phyloP scores from a whole-genome alignment of 1,140 invertebrate genomes.

The Scaptomyza hsui region DNA sequence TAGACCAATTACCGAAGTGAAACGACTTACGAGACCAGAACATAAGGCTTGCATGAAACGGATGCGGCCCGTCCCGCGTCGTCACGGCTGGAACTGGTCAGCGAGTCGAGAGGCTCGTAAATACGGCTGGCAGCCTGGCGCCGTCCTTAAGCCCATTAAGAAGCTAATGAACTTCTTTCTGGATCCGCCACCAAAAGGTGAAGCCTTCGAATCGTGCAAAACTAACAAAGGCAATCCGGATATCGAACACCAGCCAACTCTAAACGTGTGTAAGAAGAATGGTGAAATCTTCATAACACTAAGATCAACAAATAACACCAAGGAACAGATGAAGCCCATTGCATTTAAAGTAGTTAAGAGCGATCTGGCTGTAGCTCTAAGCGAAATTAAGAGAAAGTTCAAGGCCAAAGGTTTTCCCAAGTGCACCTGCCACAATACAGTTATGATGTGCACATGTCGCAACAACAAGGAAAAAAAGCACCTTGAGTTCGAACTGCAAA shows the following conservation, averaged over 20 bases:
- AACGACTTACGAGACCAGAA: not conserved
- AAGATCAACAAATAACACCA: conserved; percentile 33
- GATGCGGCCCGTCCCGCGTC: conserved; percentile 30
- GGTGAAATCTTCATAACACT: conserved; percentile 66
- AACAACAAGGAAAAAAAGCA: conserved; percentile 48
- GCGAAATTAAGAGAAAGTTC: conserved; percentile 49
- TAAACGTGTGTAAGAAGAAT: conserved; percentile 67
- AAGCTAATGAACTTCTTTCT: conserved; percentile 73
- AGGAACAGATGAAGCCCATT: conserved; percentile 56
- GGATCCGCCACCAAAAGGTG: conserved; percentile 11
- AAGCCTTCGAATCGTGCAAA: conserved; percentile 21
- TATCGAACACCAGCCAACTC: conserved; percentile 22
- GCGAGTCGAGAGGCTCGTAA: conserved; percentile 20
- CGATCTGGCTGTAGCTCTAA: conserved; percentile 38
- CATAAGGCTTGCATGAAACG: conserved; percentile 57
- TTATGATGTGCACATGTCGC: conserved; percentile 69
- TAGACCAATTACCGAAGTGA: not conserved
- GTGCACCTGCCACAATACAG: conserved; percentile 66
- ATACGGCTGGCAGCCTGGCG: conserved; percentile 71
- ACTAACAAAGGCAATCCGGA: not conserved
- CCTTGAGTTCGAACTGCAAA: conserved; percentile 45
- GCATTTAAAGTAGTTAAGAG: conserved; percentile 73
- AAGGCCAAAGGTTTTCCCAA: conserved; percentile 67
- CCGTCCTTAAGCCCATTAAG: conserved; percentile 52
- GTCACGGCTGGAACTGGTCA: conserved; percentile 75